These are phyloP conservation scores for Gavia stellata DNA, from an alignment of 2,113 vertebrate genomes.

Conservation along the genomic window DNA sequence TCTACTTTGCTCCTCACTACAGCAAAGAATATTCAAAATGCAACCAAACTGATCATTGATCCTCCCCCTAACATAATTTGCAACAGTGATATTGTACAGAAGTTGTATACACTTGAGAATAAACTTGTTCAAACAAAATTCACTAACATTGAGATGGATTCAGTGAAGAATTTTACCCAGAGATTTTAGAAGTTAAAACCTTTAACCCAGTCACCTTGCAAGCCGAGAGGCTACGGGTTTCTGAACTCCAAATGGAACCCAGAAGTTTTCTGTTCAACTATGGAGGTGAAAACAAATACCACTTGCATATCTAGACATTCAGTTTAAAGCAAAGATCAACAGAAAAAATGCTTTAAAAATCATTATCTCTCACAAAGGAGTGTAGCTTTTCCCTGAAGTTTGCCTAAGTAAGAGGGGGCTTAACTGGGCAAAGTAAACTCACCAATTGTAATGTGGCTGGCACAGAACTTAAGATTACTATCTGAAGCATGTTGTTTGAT, in stretches of 20 bases:
- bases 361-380: neutral
- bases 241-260: neutral
- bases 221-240: neutral
- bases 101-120: neutral
- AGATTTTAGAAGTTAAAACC: neutral
- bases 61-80: neutral
- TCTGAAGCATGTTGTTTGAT: neutral
- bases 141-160: neutral
- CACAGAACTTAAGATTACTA: constrained; percentile 3
- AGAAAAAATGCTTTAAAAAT: neutral
- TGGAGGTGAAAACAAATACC: neutral
- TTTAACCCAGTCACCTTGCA: neutral
- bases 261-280: neutral
- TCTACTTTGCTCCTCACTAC: neutral
- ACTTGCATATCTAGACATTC: neutral
- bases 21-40: neutral
- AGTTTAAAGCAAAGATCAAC: neutral
- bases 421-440: neutral
- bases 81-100: neutral
- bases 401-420: neutral
- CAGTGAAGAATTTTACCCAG: neutral
- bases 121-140: neutral
- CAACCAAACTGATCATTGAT: neutral
- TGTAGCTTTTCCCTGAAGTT: neutral
- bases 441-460: neutral